These are phyloP conservation scores for Coptotermes formosanus DNA, from an alignment of 1,140 invertebrate genomes.

Conservation along the genomic window DNA sequence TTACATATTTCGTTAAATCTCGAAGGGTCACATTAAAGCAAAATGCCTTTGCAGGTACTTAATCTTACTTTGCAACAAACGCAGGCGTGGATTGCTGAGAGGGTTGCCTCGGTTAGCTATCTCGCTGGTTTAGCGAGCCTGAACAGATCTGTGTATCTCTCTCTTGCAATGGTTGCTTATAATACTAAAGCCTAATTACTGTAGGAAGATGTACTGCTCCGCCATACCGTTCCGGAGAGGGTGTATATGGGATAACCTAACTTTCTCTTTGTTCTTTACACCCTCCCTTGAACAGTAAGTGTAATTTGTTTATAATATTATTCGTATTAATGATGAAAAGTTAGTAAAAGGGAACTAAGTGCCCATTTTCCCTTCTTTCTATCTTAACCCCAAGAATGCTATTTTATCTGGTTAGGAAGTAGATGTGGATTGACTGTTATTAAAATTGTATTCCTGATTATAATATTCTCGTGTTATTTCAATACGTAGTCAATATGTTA, in stretches of 20 bases:
- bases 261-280: not conserved
- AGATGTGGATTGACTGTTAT: not conserved
- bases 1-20: not conserved
- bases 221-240: not conserved
- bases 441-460: not conserved
- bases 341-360: not conserved
- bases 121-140: not conserved
- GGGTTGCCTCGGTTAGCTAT: not conserved
- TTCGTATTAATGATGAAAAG: conserved; percentile 14
- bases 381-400: not conserved
- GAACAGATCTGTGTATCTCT: not conserved
- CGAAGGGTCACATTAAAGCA: not conserved
- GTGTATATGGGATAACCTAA: not conserved
- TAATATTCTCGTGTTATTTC: not conserved
- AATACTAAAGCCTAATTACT: conserved; percentile 13
- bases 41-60: conserved; percentile 12
- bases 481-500: not conserved
- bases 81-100: not conserved
- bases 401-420: not conserved
- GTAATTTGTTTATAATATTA: conserved; percentile 14
- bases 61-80: not conserved
- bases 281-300: not conserved
- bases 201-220: not conserved
- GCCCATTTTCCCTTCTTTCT: not conserved
- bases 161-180: conserved; percentile 1